Evolutionary conservation across 2,888 invertebrate genomes (phyloP), one percentile per base, ranked within the genome.

Genomic region (Theodoxus fluviatilis): DNA sequence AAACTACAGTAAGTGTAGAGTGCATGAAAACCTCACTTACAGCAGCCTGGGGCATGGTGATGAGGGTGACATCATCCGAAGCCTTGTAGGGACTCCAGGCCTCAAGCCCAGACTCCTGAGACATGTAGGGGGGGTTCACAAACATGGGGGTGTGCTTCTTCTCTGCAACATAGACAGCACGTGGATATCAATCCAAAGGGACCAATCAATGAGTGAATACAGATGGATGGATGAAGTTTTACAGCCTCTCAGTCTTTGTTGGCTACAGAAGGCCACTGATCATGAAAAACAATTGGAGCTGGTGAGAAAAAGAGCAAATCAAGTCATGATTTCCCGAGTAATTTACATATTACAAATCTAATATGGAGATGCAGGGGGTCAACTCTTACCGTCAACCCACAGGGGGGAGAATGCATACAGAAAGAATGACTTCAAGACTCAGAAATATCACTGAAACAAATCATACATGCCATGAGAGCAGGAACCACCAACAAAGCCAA

Each of bases 61-160:
- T 82, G 15, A 78, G 76, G 3, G 79, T 76, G 4, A 78, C 77
- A 31, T 80, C 78, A 67, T 82, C 82, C 1, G 79, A 75, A 1
- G 81, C 78, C 57, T 80, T 73, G 71, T 82, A 82, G 0, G 82
- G 82, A 59, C 78, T 80, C 81, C 80, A 81, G 0, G 80, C 77
- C 40, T 79, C 73, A 6, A 82, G 71, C 4, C 75, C 72, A 9
- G 64, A 63, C 35, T 79, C 75, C 22, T 77, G 74, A 9, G 68
- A 22, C 2, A 69, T 68, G 57, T 74, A 75, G 1, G 73, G 73
- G 3, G 76, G 74, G 57, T 77, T 74, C 28, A 77, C 72, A 63
- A 71, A 73, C 67, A 79, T 61, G 0, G 80, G 78, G 15, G 78
- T 78, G 69, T 80, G 78, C 63, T 71, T 69, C 73, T 77, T 77